A percentile compares a stretch with the other conserved stretches of the same genome.
Conservation (phyloP, 2,888 invertebrate genomes). For the Hydrotaea cyrtoneurina region DNA sequence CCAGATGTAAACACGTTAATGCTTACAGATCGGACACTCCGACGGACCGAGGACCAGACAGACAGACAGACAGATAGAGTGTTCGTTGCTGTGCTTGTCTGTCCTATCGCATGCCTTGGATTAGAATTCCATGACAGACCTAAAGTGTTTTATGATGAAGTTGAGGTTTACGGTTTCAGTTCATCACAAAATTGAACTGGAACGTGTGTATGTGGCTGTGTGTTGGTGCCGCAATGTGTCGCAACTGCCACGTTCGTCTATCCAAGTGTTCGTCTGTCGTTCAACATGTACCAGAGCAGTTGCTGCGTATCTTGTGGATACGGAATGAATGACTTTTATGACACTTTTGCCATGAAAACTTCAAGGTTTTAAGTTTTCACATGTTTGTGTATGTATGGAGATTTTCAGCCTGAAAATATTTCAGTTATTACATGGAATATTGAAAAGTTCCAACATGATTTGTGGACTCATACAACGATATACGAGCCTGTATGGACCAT, state of each 20-base stretch:
- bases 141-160: slow-evolving; percentile 56
- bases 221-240: slow-evolving; percentile 44
- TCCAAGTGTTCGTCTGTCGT: neutral
- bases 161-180: slow-evolving; percentile 45
- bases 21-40: slow-evolving; percentile 1
- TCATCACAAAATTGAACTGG: slow-evolving; percentile 53
- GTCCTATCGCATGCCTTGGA: slow-evolving; percentile 21
- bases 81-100: neutral
- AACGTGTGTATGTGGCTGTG: slow-evolving; percentile 28
- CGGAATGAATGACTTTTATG: slow-evolving; percentile 52
- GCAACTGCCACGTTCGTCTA: slow-evolving; percentile 35
- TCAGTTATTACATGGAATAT: slow-evolving; percentile 29
- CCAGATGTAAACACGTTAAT: slow-evolving; percentile 47
- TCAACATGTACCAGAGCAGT: neutral
- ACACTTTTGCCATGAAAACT: slow-evolving; percentile 55
- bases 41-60: neutral
- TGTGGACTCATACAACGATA: slow-evolving; percentile 43
- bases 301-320: neutral
- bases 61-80: neutral
- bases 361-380: slow-evolving; percentile 45
- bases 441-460: slow-evolving; percentile 51
- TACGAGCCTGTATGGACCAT: slow-evolving; percentile 10
- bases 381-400: neutral
- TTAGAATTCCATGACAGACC: slow-evolving; percentile 24
- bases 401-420: slow-evolving; percentile 27